phyloP scores from a whole-genome alignment of 2,888 invertebrate species.

The Noctua janthe region DNA sequence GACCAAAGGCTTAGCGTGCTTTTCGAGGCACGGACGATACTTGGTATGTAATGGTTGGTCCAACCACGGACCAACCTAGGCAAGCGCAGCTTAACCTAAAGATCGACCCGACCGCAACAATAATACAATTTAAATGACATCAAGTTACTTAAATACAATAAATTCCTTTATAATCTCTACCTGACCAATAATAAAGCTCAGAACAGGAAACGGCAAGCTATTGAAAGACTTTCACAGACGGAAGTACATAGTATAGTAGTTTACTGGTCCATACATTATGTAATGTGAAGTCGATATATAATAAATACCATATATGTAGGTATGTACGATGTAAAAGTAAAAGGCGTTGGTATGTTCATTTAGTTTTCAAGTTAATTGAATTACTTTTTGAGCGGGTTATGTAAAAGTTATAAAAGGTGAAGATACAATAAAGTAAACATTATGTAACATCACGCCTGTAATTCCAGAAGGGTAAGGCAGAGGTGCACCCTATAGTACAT shows the following conservation, averaged over 20 bases:
- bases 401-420: neutral
- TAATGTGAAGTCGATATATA: constrained; percentile 36
- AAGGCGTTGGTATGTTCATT: constrained; percentile 32
- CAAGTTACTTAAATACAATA: neutral
- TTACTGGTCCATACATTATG: constrained; percentile 44
- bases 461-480: neutral
- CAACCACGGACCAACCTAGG: no score
- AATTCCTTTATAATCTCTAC: neutral
- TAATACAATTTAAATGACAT: no score
- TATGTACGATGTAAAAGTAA: constrained; percentile 40
- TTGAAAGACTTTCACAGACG: constrained; percentile 58
- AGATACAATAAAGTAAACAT: neutral
- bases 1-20: no score
- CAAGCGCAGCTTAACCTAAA: no score
- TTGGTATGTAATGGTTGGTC: no score
- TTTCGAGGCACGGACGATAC: no score
- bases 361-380: constrained; percentile 8
- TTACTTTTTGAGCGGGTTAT: constrained; percentile 1
- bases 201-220: constrained; percentile 35
- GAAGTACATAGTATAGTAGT: constrained; percentile 20
- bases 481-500: neutral
- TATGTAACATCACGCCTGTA: neutral
- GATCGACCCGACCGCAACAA: no score
- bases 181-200: constrained; percentile 3
- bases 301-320: constrained; percentile 2